A percentile compares a stretch with the other conserved stretches of the same genome.
These are phyloP conservation scores for Drosophila simulans DNA, from an alignment of 1,140 invertebrate species.

Conservation along the genomic window DNA sequence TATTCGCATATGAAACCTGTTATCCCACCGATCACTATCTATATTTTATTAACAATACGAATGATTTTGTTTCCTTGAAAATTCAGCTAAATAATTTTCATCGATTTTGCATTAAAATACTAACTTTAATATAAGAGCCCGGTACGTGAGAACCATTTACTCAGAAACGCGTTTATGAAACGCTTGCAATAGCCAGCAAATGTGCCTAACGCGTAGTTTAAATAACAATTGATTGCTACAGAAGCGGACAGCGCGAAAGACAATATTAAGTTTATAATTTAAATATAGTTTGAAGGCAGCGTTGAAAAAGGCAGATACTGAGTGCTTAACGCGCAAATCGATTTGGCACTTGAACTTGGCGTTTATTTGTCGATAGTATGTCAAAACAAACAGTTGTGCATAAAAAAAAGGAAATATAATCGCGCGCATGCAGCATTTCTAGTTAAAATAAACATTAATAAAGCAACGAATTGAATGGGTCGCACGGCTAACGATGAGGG, in stretches of 20 bases:
- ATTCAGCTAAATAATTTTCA: no score
- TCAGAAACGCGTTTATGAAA: slow-evolving; percentile 3
- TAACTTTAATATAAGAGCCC: no score
- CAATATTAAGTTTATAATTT: slow-evolving; percentile 58
- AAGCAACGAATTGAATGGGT: neutral
- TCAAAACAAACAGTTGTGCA: neutral
- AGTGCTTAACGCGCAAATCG: no score
- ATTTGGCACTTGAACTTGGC: neutral
- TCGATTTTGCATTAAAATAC: no score
- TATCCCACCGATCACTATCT: no score
- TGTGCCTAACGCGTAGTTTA: slow-evolving; percentile 38
- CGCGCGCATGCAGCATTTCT: slow-evolving; percentile 8
- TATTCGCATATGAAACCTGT: no score
- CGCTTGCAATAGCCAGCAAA: neutral
- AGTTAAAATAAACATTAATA: slow-evolving; percentile 8
- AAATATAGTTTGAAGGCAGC: slow-evolving; percentile 26
- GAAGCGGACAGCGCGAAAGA: slow-evolving; percentile 64
- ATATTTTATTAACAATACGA: no score
- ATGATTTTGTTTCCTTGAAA: no score
- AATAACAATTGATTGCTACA: slow-evolving; percentile 38
- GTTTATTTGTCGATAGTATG: slow-evolving; percentile 15
- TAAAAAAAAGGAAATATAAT: neutral
- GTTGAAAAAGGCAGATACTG: slow-evolving; percentile 7
- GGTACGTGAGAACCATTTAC: neutral
- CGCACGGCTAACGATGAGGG: slow-evolving; percentile 4